A percentile compares a stretch with the other conserved stretches of the same genome.
phyloP scores from a whole-genome alignment of 92 coral and sea anemone genomes.

The Paragorgia papillata region DNA sequence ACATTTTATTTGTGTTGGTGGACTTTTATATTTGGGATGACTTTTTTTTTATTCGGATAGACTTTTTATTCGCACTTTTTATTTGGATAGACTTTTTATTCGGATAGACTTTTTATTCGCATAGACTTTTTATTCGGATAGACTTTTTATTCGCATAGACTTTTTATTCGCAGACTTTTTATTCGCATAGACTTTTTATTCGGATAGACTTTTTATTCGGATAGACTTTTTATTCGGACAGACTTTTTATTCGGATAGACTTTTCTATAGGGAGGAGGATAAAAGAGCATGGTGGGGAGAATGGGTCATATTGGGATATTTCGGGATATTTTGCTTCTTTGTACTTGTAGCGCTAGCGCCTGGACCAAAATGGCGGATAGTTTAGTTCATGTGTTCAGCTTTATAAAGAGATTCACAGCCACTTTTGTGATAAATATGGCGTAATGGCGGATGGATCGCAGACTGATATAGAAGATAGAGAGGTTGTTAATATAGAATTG shows the following conservation, averaged over 20 bases:
- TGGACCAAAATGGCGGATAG: too few relatives aligned
- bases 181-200: background rate
- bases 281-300: too few relatives aligned
- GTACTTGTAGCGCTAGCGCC: too few relatives aligned
- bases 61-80: background rate
- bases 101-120: background rate
- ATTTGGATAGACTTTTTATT: background rate
- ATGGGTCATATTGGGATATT: too few relatives aligned
- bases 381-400: too few relatives aligned
- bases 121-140: background rate
- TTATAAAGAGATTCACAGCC: too few relatives aligned
- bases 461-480: background rate
- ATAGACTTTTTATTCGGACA: background rate
- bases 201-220: background rate
- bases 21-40: too few relatives aligned
- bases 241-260: background rate
- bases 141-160: background rate
- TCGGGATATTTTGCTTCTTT: too few relatives aligned
- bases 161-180: background rate
- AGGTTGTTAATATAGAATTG: background rate
- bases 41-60: background rate
- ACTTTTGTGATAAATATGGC: background rate
- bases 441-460: background rate
- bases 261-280: background rate
- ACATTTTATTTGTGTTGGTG: background rate